A percentile compares a stretch with the other conserved stretches of the same genome.
These are phyloP conservation scores for Acyrthosiphon pisum DNA, from an alignment of 1,140 invertebrate species.

Conservation along the genomic window DNA sequence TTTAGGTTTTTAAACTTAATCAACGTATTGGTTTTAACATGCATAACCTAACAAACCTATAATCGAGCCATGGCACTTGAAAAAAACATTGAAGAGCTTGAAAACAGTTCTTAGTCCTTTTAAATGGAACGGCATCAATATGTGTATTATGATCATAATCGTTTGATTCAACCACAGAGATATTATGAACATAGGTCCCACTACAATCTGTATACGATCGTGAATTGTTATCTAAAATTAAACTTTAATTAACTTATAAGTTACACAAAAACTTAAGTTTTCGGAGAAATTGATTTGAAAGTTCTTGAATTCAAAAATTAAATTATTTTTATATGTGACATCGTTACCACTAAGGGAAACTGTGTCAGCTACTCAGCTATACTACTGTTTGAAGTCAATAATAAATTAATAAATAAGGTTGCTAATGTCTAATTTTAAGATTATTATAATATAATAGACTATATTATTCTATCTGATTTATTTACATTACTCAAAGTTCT, in stretches of 20 bases:
- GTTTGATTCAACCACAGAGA: conserved; percentile 41
- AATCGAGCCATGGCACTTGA: neutral
- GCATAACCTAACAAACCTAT: neutral
- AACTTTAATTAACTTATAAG: neutral
- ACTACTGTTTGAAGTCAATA: neutral
- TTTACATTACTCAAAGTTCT: conserved; percentile 28
- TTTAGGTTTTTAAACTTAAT: neutral
- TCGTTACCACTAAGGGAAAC: neutral
- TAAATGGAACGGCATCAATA: conserved; percentile 43
- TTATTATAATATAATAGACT: neutral
- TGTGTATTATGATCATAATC: conserved; percentile 11
- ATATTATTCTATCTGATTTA: neutral
- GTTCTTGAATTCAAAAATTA: neutral
- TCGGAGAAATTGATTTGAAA: neutral
- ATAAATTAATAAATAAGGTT: neutral
- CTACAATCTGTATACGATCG: conserved; percentile 55
- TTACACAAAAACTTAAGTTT: neutral
- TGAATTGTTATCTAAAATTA: conserved; percentile 42
- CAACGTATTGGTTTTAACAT: neutral
- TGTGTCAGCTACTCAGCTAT: neutral
- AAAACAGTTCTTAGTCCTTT: conserved; percentile 37
- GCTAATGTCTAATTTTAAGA: neutral
- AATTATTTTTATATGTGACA: neutral
- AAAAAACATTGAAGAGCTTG: conserved; percentile 4
- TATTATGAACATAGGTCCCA: conserved; percentile 48